phyloP scores from a whole-genome alignment of 2,888 invertebrate species.

The Pachydiplax longipennis region DNA sequence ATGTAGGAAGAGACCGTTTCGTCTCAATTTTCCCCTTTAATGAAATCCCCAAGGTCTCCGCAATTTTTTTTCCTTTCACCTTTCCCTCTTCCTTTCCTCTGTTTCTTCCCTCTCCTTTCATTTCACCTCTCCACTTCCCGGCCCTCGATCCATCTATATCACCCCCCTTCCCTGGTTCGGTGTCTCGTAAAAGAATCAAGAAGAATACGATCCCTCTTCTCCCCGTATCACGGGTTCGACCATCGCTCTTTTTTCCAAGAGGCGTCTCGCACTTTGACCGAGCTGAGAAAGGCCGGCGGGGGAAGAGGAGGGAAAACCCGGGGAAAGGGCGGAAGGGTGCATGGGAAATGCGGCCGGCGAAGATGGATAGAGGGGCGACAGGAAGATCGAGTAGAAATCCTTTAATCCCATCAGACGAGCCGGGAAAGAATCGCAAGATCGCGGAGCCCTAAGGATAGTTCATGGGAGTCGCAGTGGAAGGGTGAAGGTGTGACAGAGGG shows the following conservation, averaged over 20 bases:
- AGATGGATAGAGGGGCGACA: background rate
- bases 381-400: background rate
- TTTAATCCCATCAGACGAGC: background rate
- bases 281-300: background rate
- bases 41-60: no score
- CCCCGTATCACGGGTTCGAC: background rate
- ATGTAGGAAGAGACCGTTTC: no score
- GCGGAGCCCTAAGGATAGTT: background rate
- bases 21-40: no score
- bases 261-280: conserved; percentile 2
- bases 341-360: background rate
- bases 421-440: background rate
- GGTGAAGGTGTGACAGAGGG: no score
- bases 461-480: background rate
- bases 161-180: conserved; percentile 4
- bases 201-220: background rate
- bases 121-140: background rate
- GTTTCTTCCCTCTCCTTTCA: background rate
- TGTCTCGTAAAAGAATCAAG: conserved; percentile 37
- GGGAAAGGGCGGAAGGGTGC: background rate
- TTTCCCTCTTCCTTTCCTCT: background rate
- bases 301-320: background rate
- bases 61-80: background rate
- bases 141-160: conserved; percentile 30
- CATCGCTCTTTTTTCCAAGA: background rate